Conservation (phyloP, 2,113 vertebrate genomes). For the Gasterosteus nipponicus region DNA sequence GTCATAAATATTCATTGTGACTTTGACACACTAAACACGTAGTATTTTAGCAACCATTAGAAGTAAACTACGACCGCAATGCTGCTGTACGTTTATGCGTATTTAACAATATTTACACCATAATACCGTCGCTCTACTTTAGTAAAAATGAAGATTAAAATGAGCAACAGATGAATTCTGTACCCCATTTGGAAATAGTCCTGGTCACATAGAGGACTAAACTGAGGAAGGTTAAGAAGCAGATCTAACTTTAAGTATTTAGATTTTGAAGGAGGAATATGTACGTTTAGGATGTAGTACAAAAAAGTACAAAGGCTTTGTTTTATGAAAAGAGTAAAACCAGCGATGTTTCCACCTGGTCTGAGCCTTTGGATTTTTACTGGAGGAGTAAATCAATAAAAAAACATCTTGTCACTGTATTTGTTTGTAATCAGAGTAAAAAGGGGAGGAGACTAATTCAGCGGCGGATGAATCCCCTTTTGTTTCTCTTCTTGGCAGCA, state of each 20-base stretch:
- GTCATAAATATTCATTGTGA: conserved; percentile 52
- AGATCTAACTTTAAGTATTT: too few relatives aligned
- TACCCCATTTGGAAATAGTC: too few relatives aligned
- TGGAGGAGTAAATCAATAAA: too few relatives aligned
- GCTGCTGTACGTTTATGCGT: not conserved
- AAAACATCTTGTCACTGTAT: not conserved
- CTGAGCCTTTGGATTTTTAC: too few relatives aligned
- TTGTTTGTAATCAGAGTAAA: not conserved
- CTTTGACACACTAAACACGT: not conserved
- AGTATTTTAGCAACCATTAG: not conserved
- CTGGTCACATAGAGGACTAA: too few relatives aligned
- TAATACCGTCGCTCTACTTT: not conserved
- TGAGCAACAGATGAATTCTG: not conserved
- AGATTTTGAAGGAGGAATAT: too few relatives aligned
- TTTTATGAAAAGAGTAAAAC: too few relatives aligned
- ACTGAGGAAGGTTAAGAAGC: too few relatives aligned
- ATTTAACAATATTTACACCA: too few relatives aligned
- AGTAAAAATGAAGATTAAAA: not conserved
- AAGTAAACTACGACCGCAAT: not conserved
- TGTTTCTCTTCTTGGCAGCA: not conserved
- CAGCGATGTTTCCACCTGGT: too few relatives aligned
- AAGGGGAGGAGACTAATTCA: conserved; percentile 1
- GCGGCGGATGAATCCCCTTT: not conserved
- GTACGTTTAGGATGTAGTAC: too few relatives aligned
- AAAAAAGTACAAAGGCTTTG: too few relatives aligned